Evolutionary conservation across 2,888 invertebrate species (phyloP).

Genomic region (Osedax frankpressi): DNA sequence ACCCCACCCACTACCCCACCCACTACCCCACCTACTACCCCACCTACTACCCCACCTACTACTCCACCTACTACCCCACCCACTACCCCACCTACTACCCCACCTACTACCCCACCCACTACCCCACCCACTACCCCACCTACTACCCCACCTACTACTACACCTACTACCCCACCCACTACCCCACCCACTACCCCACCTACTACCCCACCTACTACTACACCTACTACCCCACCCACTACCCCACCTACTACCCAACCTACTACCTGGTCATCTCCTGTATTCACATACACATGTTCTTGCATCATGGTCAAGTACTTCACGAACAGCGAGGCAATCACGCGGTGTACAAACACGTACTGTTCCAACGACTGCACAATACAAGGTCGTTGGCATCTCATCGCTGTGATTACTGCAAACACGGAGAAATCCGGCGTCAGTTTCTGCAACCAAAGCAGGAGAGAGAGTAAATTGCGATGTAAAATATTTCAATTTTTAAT

Average conservation of each 20-base stretch:
- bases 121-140: too few species aligned
- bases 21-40: neutral
- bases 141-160: too few species aligned
- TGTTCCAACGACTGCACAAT: conserved; percentile 49
- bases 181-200: too few species aligned
- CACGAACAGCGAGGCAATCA: conserved; percentile 50
- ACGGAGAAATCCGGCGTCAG: conserved; percentile 47
- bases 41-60: neutral
- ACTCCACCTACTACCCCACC: neutral
- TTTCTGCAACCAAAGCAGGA: conserved; percentile 29
- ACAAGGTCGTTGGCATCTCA: conserved; percentile 52
- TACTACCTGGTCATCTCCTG: neutral
- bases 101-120: too few species aligned
- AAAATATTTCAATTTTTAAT: too few species aligned
- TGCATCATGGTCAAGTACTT: conserved; percentile 51
- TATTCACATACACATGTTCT: conserved; percentile 51
- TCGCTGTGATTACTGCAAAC: conserved; percentile 49
- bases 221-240: neutral
- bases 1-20: neutral
- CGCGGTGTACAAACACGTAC: conserved; percentile 51
- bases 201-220: neutral
- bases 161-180: too few species aligned
- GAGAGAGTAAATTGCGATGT: too few species aligned
- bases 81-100: too few species aligned
- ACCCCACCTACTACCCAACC: neutral